Evolutionary conservation across 30 jellyfish, hydroid and myxozoan genomes (phyloP), one percentile per base, ranked within the genome.

Genomic region (Hydractinia echinata): DNA sequence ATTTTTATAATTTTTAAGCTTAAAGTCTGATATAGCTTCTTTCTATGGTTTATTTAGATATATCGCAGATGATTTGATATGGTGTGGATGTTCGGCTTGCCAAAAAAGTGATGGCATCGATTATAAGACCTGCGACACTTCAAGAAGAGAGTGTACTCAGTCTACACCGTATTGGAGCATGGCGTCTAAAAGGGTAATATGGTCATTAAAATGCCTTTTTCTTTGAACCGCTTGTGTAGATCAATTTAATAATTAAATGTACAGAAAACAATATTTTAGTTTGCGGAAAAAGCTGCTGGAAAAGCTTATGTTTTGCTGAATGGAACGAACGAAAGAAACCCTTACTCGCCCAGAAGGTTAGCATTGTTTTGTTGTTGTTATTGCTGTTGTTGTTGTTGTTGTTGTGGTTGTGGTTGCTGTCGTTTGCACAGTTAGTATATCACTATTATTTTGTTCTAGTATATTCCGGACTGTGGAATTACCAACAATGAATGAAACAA

Each of bases 61-160:
- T 61, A 54, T 77, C 20, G 85, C 85, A 8, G 60, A 77, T 54
- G 85, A 77, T 3, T 77, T 77, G 55, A 5, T 0, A 10, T 77
- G 85, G 85, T 77, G 85, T 66, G 85, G 85, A 21, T 77, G 85
- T 77, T 51, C 21, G 5, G 54, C 44, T 2, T 30, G 44, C 44
- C 44, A 0, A 30, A 30, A 30, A 30, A 30, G 6, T 9, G 8
- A 50, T n/a, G 83, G 83, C 51, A 74, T 74, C 20, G 20, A 74
- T n/a, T 77, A 77, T 54, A 5, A 54, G 10, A 48, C 51, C 1
- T 77, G 85, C 76, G 39, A 77, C 8, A 30, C 7, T 10, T 9
- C 81, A 8, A 6, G 82, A 3, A 20, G 30, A 58, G 1, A 11
- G 16, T 18, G 19, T 8, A 54, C 4, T 54, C 14, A 54, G 0